Base-by-base conservation (phyloP, 1,140 invertebrate species). In the Conus betulinus region DNA sequence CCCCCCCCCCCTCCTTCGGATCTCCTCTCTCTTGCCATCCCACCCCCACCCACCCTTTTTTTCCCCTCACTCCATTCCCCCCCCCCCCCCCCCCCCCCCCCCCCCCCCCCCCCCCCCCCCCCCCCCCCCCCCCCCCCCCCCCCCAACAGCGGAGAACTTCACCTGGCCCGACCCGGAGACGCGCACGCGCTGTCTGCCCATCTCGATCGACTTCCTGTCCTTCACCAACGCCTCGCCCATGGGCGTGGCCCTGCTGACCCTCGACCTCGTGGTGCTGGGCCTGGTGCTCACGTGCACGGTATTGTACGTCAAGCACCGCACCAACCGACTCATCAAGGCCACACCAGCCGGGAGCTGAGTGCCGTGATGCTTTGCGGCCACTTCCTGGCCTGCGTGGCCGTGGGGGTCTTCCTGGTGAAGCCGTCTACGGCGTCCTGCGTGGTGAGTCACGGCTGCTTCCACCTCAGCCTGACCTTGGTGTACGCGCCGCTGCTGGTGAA, bases 401-500 rank as follows among this genome's bases (percentile, higher is more conserved):
- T 92, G 52, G 88, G 91, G 85, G 86, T 90, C 53, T 91, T 93
- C 74, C 63, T 94, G 51, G 76, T 96, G 87, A 95, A 97, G 63
- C 97, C 97, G 90, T 97, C 97, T 91, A 96, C 96, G 63, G 96
- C 97, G 67, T 97, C 97, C 88, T 96, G 97, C 60, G 97, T 97
- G 52, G 97, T 97, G 94, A 97, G 97, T 4, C 97, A 97, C 94
- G 95, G 97, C 17, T 96, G 97, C 82, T 97, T 97, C 11, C 91
- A 97, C 86, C 97, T 97, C 60, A 97, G 97, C 93, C 97, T 97
- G 94, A 95, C 96, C 23, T 96, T 96, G 11, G 98, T 98, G 93
- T 97, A 97, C 88, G 98, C 98, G 10, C 98, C 98, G 0, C 97
- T 97, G 92, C 95, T 98, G 88, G 98, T 98, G 8, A 97, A 97